Base-by-base conservation (phyloP, 2,888 invertebrate species). In the Boloria selene region DNA sequence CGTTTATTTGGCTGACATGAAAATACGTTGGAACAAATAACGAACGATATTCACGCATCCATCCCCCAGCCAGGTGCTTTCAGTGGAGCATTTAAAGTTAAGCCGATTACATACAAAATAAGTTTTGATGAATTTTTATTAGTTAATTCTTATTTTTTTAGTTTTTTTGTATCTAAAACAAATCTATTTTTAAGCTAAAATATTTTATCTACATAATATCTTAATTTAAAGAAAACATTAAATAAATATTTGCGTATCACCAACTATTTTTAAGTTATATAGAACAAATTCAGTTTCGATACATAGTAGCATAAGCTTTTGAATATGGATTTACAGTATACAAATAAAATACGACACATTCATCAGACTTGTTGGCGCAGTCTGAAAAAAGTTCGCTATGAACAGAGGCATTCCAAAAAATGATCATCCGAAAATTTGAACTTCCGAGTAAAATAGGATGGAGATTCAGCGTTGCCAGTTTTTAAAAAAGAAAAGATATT, bases 41-140 rank as follows among this genome's bases (percentile, higher is more conserved):
- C 74, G 75, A 72, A 72, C 71, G 74, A 79, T 79, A 78, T 81
- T 76, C 77, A 71, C 68, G 72, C 79, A 77, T 83, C 79, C 77
- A 77, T 81, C 73, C 74, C 71, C 73, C 75, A 71, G 73, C 74
- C 81, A 81, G 82, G 82, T 83, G 83, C 72, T 77, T 74, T 70
- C 66, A 65, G 72, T 65, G 74, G 71, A 69, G 75, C 76, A 78
- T 75, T 77, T 76, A 65, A 59, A 58, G 62, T 65, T 55, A 50
- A 61, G 64, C 54, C n/a, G 51, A 45, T 51, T 58, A 42, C 14
- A 51, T 13, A 0, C 4, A 51, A 18, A 61, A 61, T 44, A 16
- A 26, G 44, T 61, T 42, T 61, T 51, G 38, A 13, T 22, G 3
- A 51, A 44, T n/a, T n/a, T n/a, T n/a, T n/a, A n/a, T n/a, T n/a